Conservation (phyloP, 2,797 vertebrate species). For the Spondyliosoma cantharus region DNA sequence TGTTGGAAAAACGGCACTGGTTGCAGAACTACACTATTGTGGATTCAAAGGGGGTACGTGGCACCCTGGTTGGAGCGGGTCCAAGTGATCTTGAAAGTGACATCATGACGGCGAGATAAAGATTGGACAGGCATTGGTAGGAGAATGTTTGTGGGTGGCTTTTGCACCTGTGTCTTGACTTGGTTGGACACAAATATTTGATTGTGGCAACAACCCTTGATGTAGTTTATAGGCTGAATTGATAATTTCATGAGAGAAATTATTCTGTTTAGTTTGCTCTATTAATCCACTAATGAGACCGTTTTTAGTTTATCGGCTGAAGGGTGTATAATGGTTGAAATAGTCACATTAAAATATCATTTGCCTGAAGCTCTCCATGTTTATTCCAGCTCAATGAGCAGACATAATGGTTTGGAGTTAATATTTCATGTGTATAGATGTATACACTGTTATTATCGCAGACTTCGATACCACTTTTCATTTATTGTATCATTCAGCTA, state of each 20-base stretch:
- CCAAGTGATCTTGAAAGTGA: neutral
- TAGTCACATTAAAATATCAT: slow-evolving; percentile 63
- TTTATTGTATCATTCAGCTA: slow-evolving; percentile 21
- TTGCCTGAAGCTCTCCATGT: slow-evolving; percentile 45
- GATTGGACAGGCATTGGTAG: neutral
- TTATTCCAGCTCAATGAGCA: slow-evolving; percentile 50
- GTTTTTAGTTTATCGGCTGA: slow-evolving; percentile 45
- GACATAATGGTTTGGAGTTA: slow-evolving; percentile 50
- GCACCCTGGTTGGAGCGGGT: neutral
- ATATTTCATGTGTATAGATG: slow-evolving; percentile 67
- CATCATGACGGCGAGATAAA: neutral
- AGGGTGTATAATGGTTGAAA: slow-evolving; percentile 50
- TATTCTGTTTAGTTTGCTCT: slow-evolving; percentile 21
- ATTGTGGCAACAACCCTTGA: neutral
- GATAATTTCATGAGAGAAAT: slow-evolving; percentile 29
- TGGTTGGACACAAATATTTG: neutral
- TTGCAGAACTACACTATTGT: neutral
- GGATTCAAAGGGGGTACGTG: neutral
- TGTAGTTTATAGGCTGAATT: slow-evolving; percentile 3
- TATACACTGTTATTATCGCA: slow-evolving; percentile 24
- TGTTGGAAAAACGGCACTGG: no score
- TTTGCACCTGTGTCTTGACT: neutral
- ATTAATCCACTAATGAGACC: slow-evolving; percentile 48
- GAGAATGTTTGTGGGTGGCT: neutral
- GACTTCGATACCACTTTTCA: neutral